These are phyloP conservation scores for Tiaroga cobitis DNA, from an alignment of 2,797 vertebrate species.

Conservation along the genomic window DNA sequence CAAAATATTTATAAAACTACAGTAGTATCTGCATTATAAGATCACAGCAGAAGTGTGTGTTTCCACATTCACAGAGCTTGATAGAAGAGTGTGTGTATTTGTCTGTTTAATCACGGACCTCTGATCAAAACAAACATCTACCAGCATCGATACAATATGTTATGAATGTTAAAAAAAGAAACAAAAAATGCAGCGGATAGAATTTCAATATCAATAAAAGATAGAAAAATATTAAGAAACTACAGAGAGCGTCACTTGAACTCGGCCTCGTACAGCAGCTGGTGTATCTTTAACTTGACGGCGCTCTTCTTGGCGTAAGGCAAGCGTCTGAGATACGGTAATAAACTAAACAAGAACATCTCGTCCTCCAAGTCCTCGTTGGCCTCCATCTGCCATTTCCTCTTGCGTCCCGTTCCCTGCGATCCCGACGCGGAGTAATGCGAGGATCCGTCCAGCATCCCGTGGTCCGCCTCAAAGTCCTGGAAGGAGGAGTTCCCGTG, in stretches of 20 bases:
- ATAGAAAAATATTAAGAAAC: conserved; percentile 34
- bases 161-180: conserved; percentile 20
- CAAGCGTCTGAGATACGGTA: conserved; percentile 57
- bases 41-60: not conserved
- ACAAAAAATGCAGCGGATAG: conserved; percentile 24
- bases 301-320: conserved; percentile 59
- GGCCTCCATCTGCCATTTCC: conserved; percentile 52
- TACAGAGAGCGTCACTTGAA: conserved; percentile 47
- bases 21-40: too few relatives aligned
- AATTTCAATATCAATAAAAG: conserved; percentile 38
- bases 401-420: conserved; percentile 48
- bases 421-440: conserved; percentile 28
- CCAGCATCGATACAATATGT: conserved; percentile 26
- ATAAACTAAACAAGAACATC: conserved; percentile 61
- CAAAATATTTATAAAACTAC: too few relatives aligned
- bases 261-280: conserved; percentile 58
- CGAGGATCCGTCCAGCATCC: conserved; percentile 40
- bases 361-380: conserved; percentile 58
- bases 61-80: not conserved
- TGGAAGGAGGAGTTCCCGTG: conserved; percentile 49
- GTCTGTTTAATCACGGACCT: conserved; percentile 34
- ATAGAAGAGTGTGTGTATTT: not conserved
- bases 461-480: conserved; percentile 55
- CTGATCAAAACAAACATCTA: conserved; percentile 39
- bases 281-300: conserved; percentile 60